A percentile compares a stretch with the other conserved stretches of the same genome.
These are phyloP conservation scores for Cataglyphis cursor DNA, from an alignment of 2,888 invertebrate genomes.

Conservation along the genomic window DNA sequence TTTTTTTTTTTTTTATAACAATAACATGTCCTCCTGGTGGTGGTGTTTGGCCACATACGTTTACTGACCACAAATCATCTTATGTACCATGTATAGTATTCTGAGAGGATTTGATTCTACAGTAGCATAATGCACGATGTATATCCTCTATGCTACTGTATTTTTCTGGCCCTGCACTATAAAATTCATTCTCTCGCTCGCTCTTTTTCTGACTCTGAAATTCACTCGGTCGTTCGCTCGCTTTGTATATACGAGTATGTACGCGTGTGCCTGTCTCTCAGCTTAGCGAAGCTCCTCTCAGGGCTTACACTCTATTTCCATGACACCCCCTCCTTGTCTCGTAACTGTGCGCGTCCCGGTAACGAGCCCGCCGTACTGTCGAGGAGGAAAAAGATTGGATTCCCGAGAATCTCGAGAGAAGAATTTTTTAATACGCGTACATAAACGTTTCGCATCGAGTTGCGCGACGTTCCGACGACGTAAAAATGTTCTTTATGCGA, in stretches of 20 bases:
- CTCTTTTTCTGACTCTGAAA: conserved; percentile 25
- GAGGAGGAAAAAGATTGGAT: conserved; percentile 73
- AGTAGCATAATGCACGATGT: not conserved
- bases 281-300: conserved; percentile 21
- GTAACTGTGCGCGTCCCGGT: conserved; percentile 61
- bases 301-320: conserved; percentile 66
- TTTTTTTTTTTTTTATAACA: not conserved
- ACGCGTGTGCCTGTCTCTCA: conserved; percentile 29
- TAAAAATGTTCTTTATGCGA: conserved; percentile 61
- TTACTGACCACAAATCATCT: conserved; percentile 29
- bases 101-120: conserved; percentile 25
- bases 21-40: not conserved
- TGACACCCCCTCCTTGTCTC: conserved; percentile 59
- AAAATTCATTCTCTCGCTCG: conserved; percentile 41
- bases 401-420: conserved; percentile 73
- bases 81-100: conserved; percentile 4
- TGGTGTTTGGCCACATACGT: not conserved
- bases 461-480: conserved; percentile 54
- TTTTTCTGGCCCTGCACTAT: not conserved
- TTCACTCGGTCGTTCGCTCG: conserved; percentile 11
- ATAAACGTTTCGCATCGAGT: conserved; percentile 60
- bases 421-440: conserved; percentile 77
- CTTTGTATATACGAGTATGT: conserved; percentile 12
- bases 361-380: conserved; percentile 68
- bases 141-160: not conserved